Conservation (phyloP, 2,888 invertebrate species). For the Heliothis peltigera region DNA sequence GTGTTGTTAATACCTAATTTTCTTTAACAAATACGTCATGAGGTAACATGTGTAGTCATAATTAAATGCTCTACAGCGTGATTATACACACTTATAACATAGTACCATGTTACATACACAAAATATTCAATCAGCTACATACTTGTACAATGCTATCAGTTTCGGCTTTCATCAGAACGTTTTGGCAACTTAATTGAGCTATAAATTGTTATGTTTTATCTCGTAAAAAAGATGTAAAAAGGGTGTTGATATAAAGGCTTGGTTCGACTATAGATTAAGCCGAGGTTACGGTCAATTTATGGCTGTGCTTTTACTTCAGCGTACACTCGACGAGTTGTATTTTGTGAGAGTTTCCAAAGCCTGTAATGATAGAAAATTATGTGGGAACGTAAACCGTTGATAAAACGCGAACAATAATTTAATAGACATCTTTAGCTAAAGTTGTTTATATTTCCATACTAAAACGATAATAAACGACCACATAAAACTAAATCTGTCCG, state of each 20-base stretch:
- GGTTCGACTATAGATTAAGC: constrained; percentile 35
- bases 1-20: constrained; percentile 19
- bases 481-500: constrained; percentile 13
- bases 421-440: not conserved
- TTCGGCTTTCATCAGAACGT: constrained; percentile 18
- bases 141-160: constrained; percentile 19
- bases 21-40: not conserved
- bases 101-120: not conserved
- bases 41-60: not conserved
- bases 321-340: constrained; percentile 18
- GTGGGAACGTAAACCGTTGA: not conserved
- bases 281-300: constrained; percentile 44
- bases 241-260: constrained; percentile 56
- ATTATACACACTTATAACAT: too few relatives aligned
- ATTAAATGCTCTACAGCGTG: too few relatives aligned
- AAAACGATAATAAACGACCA: constrained; percentile 1
- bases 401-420: not conserved
- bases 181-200: constrained; percentile 35
- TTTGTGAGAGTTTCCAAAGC: not conserved
- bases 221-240: constrained; percentile 58
- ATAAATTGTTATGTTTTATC: constrained; percentile 49
- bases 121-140: constrained; percentile 22
- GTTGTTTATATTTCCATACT: constrained; percentile 9
- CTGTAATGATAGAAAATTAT: not conserved
- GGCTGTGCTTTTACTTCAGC: constrained; percentile 6